Base-by-base conservation (phyloP, 1,140 invertebrate genomes). In the Argopecten irradians region DNA sequence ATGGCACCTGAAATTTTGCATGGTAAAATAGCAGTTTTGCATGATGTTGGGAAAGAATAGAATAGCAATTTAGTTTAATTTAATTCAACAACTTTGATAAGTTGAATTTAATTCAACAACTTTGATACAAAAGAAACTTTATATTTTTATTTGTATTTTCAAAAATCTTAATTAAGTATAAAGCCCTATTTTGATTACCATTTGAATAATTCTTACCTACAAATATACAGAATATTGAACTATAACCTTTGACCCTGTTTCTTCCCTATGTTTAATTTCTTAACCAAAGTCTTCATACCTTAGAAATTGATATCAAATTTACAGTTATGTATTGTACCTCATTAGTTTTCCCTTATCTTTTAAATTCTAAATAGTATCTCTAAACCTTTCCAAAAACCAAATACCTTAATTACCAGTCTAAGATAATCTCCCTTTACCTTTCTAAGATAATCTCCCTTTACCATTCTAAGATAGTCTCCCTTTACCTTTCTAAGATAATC, bases 221-320 rank as follows among this genome's bases (percentile, higher is more conserved):
- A n/a, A 28, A 71, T n/a, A 71, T 71, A 19, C 14, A n/a, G 55
- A n/a, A n/a, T n/a, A n/a, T n/a, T 71, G 55, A 71, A 71, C 55
- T 71, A 28, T 71, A n/a, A 71, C n/a, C 55, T 71, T 71, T n/a
- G 55, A 71, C 55, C 55, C 28, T 71, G 55, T 71, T 71, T 71
- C 5, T 16, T 22, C 55, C 55, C n/a, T 16, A 71, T 28, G 8
- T n/a, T n/a, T n/a, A n/a, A n/a, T 3, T 28, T 71, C 8, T 19
- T 71, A 71, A 28, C 22, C n/a, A 28, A 5, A 22, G 28, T 71
- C 22, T 71, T n/a, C n/a, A 71, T 71, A 28, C 8, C 28, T 28
- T n/a, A n/a, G n/a, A n/a, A n/a, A n/a, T n/a, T n/a, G n/a, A n/a
- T n/a, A n/a, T n/a, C n/a, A n/a, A n/a, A n/a, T n/a, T n/a, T n/a